Evolutionary conservation across 2,113 vertebrate genomes (phyloP), one percentile per base, ranked within the genome.

Genomic region (Nanorana parkeri): DNA sequence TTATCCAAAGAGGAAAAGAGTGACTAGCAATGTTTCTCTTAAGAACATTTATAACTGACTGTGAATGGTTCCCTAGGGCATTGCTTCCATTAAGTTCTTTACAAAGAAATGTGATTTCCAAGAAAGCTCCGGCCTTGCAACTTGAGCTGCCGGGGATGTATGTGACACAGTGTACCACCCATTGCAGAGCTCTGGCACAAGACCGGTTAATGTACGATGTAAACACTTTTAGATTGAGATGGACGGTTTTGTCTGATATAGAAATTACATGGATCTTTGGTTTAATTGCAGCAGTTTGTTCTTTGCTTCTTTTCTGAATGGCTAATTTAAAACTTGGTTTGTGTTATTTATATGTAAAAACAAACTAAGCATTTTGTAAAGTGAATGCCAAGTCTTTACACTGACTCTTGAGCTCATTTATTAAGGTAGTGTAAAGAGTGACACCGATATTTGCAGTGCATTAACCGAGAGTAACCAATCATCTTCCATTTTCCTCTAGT

Each of bases 1-100:
- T 83, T 83, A 76, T 83, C 71, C 80, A 83, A 83, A 83, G 64
- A 83, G 80, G 80, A 83, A 83, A 83, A 83, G 80, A 83, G 80
- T 76, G 80, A 83, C 80, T 83, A 76, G 71, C 71, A 83, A 83
- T 75, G 80, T 76, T 83, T 83, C 72, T 83, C 64, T 83, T 68
- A 83, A 74, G 80, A 82, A 76, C 80, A 76, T 83, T 83, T 83
- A 76, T 64, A 83, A 83, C 80, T 83, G 63, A 75, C 80, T 83
- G 63, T 28, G 72, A 83, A 83, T 83, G 71, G 80, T 56, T 83
- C 80, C 72, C 80, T n/a, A 5, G 80, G 80, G 80, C 52, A 60
- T 76, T 56, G 63, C 71, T 76, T 83, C 71, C 80, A 83, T 83
- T 83, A 83, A 83, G 80, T 67, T 76, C 80, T 68, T 60, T 83